Base-by-base conservation (phyloP, 2,113 vertebrate species). In the Lethenteron reissneri region DNA sequence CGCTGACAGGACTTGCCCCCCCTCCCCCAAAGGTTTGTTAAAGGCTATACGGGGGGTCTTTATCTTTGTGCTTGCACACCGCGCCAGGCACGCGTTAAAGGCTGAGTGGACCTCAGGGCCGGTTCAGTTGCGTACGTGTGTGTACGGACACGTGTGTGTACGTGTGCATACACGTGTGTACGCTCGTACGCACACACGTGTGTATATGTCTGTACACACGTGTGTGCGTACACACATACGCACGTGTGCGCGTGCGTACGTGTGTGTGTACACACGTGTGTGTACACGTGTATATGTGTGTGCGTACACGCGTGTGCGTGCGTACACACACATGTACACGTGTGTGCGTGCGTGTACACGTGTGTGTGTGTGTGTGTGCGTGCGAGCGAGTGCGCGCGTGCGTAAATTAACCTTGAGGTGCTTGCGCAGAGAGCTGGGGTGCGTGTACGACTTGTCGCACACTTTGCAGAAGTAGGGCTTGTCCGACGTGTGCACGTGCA, bases 381-480 rank as follows among this genome's bases (percentile, higher is more conserved):
- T 64, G 60, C 21, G 60, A 15, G 60, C 21, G 60, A 15, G 60
- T 3, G 60, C 21, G 60, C 21, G 60, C 21, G 60, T 64, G 60
- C 21, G 60, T 64, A 4, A 15, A 64, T 6, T 15, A 4, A 95
- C 88, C 74, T 94, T 95, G 90, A 95, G 95, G 82, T 95, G 89
- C 73, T 95, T 97, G n/a, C 90, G 81, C 79, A 95, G 81, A 2
- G 92, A 97, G 80, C 92, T 97, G 13, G 92, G 92, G 77, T 95
- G 92, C 0, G 89, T 94, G 80, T 97, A 97, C 25, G 90, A 95
- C 74, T 97, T 97, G 84, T 97, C 92, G 70, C 92, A 97, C 57
- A 94, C 85, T 78, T 94, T 95, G 82, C 90, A 94, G 82, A 91
- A 91, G 80, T 97, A 97, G 69, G 92, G 91, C 81, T 97, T 97